Evolutionary conservation across 2,888 invertebrate genomes (phyloP).

Genomic region (Argyresthia albistria): DNA sequence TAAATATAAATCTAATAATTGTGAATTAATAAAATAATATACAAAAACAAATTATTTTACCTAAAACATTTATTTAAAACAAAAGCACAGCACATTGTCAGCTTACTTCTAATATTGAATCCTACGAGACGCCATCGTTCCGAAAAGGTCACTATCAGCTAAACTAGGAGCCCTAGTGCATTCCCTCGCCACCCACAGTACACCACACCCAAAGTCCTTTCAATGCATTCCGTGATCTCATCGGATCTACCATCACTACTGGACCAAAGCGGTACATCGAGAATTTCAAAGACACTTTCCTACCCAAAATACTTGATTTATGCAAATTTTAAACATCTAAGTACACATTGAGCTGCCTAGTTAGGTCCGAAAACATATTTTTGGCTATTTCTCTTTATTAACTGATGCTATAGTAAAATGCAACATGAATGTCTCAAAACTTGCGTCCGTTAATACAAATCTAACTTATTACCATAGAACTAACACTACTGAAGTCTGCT

Average conservation of each 20-base stretch:
- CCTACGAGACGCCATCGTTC: constrained; percentile 45
- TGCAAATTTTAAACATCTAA: constrained; percentile 35
- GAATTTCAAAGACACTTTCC: constrained; percentile 64
- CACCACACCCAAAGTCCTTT: background rate
- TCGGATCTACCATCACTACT: constrained; percentile 27
- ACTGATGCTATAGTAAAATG: constrained; percentile 39
- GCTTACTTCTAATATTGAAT: constrained; percentile 63
- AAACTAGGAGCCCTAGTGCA: constrained; percentile 61
- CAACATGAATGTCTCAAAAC: constrained; percentile 38
- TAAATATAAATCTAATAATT: constrained; percentile 53
- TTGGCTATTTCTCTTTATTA: constrained; percentile 24
- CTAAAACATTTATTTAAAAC: constrained; percentile 66
- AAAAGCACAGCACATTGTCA: constrained; percentile 72
- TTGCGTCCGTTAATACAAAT: constrained; percentile 37
- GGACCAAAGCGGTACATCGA: constrained; percentile 63
- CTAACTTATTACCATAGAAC: constrained; percentile 38
- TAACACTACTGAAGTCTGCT: constrained; percentile 39
- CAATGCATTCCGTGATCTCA: background rate
- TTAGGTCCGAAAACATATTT: constrained; percentile 46
- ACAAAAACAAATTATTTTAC: constrained; percentile 59
- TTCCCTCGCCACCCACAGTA: constrained; percentile 36
- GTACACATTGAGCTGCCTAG: constrained; percentile 67
- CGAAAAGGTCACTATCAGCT: constrained; percentile 46
- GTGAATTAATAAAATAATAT: constrained; percentile 41
- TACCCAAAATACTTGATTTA: constrained; percentile 53